phyloP scores from a whole-genome alignment of 1,140 invertebrate genomes.

The Drosophila littoralis region DNA sequence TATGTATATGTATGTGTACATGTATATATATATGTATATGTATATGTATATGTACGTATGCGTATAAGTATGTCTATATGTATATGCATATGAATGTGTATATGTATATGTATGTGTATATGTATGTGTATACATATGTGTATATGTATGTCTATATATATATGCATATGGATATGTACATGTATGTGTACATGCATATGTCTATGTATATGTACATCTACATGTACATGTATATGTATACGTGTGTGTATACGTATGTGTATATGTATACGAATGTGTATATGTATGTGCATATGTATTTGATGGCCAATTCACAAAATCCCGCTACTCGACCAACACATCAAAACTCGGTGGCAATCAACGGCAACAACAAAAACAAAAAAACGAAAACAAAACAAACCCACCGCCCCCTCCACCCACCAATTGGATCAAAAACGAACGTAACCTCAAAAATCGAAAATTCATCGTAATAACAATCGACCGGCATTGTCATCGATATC shows the following conservation, averaged over 20 bases:
- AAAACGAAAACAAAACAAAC: slow-evolving; percentile 1
- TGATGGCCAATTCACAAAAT: slow-evolving; percentile 49
- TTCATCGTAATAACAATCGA: slow-evolving; percentile 34
- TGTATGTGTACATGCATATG: slow-evolving; percentile 23
- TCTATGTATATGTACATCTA: background rate
- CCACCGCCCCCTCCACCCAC: too few species aligned
- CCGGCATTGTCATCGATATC: slow-evolving; percentile 21
- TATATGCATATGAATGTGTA: slow-evolving; percentile 8
- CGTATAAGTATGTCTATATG: too few species aligned
- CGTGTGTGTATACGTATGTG: background rate
- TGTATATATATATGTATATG: background rate
- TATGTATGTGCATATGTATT: slow-evolving; percentile 44
- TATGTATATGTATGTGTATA: slow-evolving; percentile 9
- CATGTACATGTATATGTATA: slow-evolving; percentile 13
- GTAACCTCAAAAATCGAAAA: slow-evolving; percentile 42
- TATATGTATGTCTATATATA: too few species aligned
- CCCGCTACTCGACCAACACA: slow-evolving; percentile 35
- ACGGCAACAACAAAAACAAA: slow-evolving; percentile 18
- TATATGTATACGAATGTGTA: slow-evolving; percentile 3
- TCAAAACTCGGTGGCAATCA: slow-evolving; percentile 18
- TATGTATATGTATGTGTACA: slow-evolving; percentile 20
- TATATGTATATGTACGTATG: too few species aligned
- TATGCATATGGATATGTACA: too few species aligned
- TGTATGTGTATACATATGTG: slow-evolving; percentile 13
- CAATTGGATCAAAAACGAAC: slow-evolving; percentile 45